Base-by-base conservation (phyloP, 2,113 vertebrate genomes). In the Podiceps cristatus region DNA sequence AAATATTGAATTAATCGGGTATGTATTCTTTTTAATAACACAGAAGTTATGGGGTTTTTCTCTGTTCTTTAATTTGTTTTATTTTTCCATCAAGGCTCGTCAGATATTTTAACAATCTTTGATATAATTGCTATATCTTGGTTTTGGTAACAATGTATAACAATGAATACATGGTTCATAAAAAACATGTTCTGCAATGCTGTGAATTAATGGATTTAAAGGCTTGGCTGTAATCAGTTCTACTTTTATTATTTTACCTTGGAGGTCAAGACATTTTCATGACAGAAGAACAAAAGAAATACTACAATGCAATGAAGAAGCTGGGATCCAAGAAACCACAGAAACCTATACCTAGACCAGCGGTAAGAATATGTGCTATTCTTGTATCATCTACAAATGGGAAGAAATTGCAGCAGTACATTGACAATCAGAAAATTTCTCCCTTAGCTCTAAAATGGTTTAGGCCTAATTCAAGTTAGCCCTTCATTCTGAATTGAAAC, bases 181-280 rank as follows among this genome's bases (percentile, higher is more conserved):
- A 59, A 91, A 90, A 31, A 1, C 3, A 3, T 62, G 4, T 58
- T 88, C 42, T 69, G 37, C 15, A 71, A 2, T 60, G 14, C 31
- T 89, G 13, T 55, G 64, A 69, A 86, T 67, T 79, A 87, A 58
- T 82, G 22, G 13, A 56, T 77, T 24, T 71, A 50, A 96, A 68
- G 59, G 29, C 83, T 73, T 96, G 96, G 4, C 96, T 98, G 71
- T 98, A 98, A 98, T 84, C 92, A 89, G 45, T 91, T 97, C 93
- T 96, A 31, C 95, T 97, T 78, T 98, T 87, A n/a, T 91, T 97
- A 86, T 93, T 98, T 98, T 98, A 99, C 98, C 98, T 99, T 96
- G 98, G 98, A 98, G 98, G 98, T 94, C 98, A 99, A 96, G 98
- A 99, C 52, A 99, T 99, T 92, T 99, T 99, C 87, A 98, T 99